Conservation (phyloP, 2,113 vertebrate species). For the Sminthopsis crassicaudata region DNA sequence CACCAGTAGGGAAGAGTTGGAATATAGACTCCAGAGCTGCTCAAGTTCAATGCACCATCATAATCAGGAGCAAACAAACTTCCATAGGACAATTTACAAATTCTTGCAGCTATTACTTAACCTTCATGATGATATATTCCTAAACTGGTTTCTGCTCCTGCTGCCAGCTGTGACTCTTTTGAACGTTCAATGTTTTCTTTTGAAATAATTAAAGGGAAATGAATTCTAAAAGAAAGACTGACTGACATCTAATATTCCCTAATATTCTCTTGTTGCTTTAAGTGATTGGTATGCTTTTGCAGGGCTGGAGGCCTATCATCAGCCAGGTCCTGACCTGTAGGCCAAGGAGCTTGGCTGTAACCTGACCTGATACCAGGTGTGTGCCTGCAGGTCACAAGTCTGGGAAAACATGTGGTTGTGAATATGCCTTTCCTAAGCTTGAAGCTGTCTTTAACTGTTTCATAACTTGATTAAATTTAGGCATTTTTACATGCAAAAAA, state of each 20-base stretch:
- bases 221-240: conserved; percentile 76
- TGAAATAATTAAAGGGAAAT: conserved; percentile 83
- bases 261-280: conserved; percentile 84
- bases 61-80: conserved; percentile 76
- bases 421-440: conserved; percentile 83
- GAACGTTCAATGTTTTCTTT: conserved; percentile 81
- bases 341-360: conserved; percentile 90
- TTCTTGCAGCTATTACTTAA: conserved; percentile 19
- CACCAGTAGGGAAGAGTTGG: conserved; percentile 52
- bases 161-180: conserved; percentile 72
- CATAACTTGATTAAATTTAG: conserved; percentile 51
- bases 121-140: conserved; percentile 50
- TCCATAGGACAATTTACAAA: conserved; percentile 73
- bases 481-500: not conserved
- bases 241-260: conserved; percentile 84
- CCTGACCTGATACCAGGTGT: conserved; percentile 96
- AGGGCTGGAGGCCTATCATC: conserved; percentile 88
- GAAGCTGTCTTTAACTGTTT: conserved; percentile 89
- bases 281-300: conserved; percentile 81
- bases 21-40: conserved; percentile 66
- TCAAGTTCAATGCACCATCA: conserved; percentile 70
- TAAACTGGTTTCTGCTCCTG: conserved; percentile 57
- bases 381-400: conserved; percentile 93
- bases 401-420: conserved; percentile 85
- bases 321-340: conserved; percentile 92